Evolutionary conservation across 2,888 invertebrate species (phyloP).

Genomic region (Monopis laevigella): DNA sequence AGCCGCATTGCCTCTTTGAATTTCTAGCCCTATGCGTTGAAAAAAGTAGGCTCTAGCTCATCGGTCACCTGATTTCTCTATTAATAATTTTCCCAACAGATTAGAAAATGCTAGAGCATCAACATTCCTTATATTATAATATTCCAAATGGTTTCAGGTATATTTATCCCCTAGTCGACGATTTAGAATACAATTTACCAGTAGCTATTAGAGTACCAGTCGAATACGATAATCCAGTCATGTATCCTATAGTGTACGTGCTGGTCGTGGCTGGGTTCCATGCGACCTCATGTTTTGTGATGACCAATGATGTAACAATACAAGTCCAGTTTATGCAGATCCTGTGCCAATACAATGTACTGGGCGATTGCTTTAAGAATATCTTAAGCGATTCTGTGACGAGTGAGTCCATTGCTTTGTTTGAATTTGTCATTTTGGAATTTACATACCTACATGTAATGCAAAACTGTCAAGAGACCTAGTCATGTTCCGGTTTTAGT

Average conservation of each 20-base stretch:
- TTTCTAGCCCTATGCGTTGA: no score
- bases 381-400: constrained; percentile 29
- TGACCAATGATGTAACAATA: constrained; percentile 43
- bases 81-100: no score
- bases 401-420: no score
- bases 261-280: constrained; percentile 29
- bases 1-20: no score
- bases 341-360: constrained; percentile 41
- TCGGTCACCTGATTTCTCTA: no score
- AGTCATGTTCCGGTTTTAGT: no score
- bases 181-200: constrained; percentile 43
- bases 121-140: no score
- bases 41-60: no score
- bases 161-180: constrained; percentile 35
- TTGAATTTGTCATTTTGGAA: no score
- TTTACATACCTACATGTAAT: no score
- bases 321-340: constrained; percentile 44
- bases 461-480: no score
- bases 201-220: constrained; percentile 35
- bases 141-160: constrained; percentile 39
- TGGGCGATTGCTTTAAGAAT: constrained; percentile 42
- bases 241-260: constrained; percentile 33
- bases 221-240: constrained; percentile 26
- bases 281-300: constrained; percentile 40
- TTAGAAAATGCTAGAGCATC: no score